Evolutionary conservation across 1,140 invertebrate species (phyloP), one percentile per base, ranked within the genome.

Genomic region (Lepidurus packardi): DNA sequence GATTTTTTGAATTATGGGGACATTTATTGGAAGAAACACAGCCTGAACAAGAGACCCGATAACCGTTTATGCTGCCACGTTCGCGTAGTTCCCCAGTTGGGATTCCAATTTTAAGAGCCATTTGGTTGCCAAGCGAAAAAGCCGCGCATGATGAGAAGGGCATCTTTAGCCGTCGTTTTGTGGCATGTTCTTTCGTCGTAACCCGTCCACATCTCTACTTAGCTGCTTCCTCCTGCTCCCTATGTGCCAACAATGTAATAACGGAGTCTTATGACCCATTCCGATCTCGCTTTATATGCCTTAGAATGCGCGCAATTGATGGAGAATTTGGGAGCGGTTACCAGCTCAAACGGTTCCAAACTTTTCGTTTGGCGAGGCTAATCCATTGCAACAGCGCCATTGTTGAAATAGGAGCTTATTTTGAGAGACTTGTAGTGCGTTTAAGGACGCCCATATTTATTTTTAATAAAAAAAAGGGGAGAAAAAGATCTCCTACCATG

Each of bases 191-290:
- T 65, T 65, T 65, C 53, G n/a, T 65, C 53, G 53, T 65, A 65
- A 65, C 53, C 53, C 53, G 53, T 65, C 53, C 53, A 65, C 53
- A 65, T 13, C 53, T 65, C 53, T 21, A 65, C 13, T 65, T 65
- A 65, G 53, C 34, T 65, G 53, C 21, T 65, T 65, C 53, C 13
- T 65, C 53, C 53, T 65, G 53, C 53, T 65, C 53, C 53, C 53
- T 65, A 65, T 65, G 53, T 65, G 53, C 53, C 53, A 65, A 65
- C 53, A 65, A 65, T 65, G 53, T 65, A 65, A 65, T 65, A 65
- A 65, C 53, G 53, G 53, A 4, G 21, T 65, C 53, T 65, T 65
- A 65, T 65, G 53, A 21, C 53, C 53, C 53, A 65, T 65, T 65
- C 53, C 53, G 21, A 65, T n/a, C 21, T 65, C 53, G 53, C 16